phyloP scores from a whole-genome alignment of 2,888 invertebrate genomes.

The Melinopterus prodromus region DNA sequence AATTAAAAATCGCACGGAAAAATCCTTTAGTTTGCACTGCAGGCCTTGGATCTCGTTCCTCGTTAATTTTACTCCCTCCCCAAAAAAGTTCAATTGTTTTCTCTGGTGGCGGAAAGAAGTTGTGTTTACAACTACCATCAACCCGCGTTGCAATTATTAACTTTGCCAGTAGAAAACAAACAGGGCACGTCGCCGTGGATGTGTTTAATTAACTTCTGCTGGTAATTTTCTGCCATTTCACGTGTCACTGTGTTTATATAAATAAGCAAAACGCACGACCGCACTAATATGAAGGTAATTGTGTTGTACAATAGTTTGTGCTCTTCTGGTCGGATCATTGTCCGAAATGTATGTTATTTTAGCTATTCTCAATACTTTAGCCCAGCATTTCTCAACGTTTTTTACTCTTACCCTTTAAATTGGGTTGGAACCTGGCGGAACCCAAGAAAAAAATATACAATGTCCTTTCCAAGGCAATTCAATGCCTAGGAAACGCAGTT shows the following conservation, averaged over 20 bases:
- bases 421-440: too few species aligned
- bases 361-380: too few species aligned
- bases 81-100: slow-evolving; percentile 4
- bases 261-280: not conserved
- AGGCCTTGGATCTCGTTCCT: not conserved
- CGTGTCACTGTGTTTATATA: not conserved
- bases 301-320: not conserved
- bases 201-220: not conserved
- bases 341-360: not conserved
- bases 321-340: not conserved
- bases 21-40: not conserved
- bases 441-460: too few species aligned
- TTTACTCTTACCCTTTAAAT: too few species aligned
- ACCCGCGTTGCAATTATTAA: not conserved
- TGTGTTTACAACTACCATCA: not conserved
- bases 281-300: not conserved
- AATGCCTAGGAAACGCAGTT: too few species aligned
- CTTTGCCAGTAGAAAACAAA: not conserved
- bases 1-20: not conserved
- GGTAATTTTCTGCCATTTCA: not conserved
- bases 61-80: not conserved
- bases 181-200: not conserved
- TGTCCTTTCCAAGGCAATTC: too few species aligned
- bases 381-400: too few species aligned
- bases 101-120: not conserved